These are phyloP conservation scores for Neoaliturus tenellus DNA, from an alignment of 2,888 invertebrate genomes.

Conservation along the genomic window DNA sequence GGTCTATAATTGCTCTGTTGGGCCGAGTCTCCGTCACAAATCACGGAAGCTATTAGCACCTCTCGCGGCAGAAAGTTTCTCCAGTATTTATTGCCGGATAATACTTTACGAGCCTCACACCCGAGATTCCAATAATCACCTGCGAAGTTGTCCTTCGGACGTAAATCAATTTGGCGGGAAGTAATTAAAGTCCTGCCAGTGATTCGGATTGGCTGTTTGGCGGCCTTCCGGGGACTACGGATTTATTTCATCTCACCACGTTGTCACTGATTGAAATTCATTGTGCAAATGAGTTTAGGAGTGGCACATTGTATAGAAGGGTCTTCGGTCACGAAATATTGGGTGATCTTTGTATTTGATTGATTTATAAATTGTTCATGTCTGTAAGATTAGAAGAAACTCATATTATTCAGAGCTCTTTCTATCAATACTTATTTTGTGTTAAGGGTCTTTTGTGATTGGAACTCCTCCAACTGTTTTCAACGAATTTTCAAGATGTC, in stretches of 20 bases:
- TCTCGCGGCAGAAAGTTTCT: not conserved
- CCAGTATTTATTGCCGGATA: slow-evolving; percentile 27
- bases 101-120: slow-evolving; percentile 9
- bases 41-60: slow-evolving; percentile 35
- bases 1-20: slow-evolving; percentile 28
- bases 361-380: no score
- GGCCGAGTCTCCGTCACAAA: slow-evolving; percentile 14
- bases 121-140: slow-evolving; percentile 29
- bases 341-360: no score
- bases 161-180: slow-evolving; percentile 20
- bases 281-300: not conserved
- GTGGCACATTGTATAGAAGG: no score
- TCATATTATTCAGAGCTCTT: no score
- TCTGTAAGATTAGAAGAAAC: no score
- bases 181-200: not conserved
- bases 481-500: no score
- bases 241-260: slow-evolving; percentile 1
- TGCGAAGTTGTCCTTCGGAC: not conserved
- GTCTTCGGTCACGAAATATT: no score
- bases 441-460: no score
- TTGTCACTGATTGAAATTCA: not conserved
- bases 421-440: no score
- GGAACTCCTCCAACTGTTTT: no score
- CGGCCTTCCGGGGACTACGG: not conserved
- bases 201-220: not conserved